phyloP scores from a whole-genome alignment of 1,140 invertebrate genomes.

The Danaus melanippus region DNA sequence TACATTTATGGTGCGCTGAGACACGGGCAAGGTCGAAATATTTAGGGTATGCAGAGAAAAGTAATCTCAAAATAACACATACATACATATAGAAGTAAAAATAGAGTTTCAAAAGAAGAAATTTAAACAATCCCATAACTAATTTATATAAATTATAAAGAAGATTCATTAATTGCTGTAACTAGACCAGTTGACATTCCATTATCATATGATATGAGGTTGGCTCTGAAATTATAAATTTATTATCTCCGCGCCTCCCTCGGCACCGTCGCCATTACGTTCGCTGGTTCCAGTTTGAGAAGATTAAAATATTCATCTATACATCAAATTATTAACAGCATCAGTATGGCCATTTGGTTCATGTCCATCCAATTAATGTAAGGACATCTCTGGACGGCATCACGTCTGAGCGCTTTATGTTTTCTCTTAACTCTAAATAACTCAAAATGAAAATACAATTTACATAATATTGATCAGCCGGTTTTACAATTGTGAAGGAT shows the following conservation, averaged over 20 bases:
- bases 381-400: constrained; percentile 28
- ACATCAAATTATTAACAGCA: constrained; percentile 23
- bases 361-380: constrained; percentile 23
- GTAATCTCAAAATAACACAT: constrained; percentile 13
- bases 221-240: constrained; percentile 48
- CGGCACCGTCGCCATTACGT: constrained; percentile 15
- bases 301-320: constrained; percentile 36
- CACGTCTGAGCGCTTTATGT: constrained; percentile 29
- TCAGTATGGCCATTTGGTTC: constrained; percentile 23
- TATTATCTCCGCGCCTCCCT: constrained; percentile 29
- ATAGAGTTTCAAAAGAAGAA: constrained; percentile 13
- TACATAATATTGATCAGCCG: constrained; percentile 17
- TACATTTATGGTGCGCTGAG: constrained; percentile 38
- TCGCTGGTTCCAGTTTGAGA: constrained; percentile 16
- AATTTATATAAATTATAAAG: constrained; percentile 21
- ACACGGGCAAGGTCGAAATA: constrained; percentile 38
- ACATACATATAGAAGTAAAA: constrained; percentile 9
- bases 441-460: constrained; percentile 2
- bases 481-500: constrained; percentile 4
- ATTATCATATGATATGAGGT: constrained; percentile 58
- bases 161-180: constrained; percentile 38
- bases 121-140: constrained; percentile 23
- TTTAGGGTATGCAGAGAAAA: constrained; percentile 43
- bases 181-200: constrained; percentile 46
- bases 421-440: constrained; percentile 1